Evolutionary conservation across 2,888 invertebrate genomes (phyloP).

Genomic region (Dexiosoma caninum): DNA sequence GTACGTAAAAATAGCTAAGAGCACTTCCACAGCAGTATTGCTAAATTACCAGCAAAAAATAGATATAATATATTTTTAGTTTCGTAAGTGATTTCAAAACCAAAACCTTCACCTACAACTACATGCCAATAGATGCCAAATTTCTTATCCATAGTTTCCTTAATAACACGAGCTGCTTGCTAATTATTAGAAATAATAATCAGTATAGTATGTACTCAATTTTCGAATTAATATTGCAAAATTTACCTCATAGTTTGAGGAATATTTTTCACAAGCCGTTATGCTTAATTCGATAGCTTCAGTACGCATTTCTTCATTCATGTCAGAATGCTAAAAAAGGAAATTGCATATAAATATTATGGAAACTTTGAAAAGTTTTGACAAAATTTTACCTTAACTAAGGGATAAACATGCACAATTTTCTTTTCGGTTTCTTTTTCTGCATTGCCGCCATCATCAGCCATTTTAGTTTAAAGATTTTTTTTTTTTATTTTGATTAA

Average conservation of each 20-base stretch:
- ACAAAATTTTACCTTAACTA: conserved; percentile 83
- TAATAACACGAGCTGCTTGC: conserved; percentile 94
- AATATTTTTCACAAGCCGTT: conserved; percentile 94
- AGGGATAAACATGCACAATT: conserved; percentile 88
- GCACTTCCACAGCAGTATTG: conserved; percentile 93
- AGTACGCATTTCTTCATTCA: conserved; percentile 94
- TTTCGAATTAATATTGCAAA: background rate
- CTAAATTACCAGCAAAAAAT: conserved; percentile 94
- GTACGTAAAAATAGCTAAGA: conserved; percentile 76
- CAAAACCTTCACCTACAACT: conserved; percentile 97
- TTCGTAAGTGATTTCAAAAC: conserved; percentile 95
- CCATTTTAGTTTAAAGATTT: conserved; percentile 68
- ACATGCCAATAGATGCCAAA: conserved; percentile 96
- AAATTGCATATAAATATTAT: background rate
- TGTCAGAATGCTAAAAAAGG: conserved; percentile 87
- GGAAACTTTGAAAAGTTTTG: too few species aligned
- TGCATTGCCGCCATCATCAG: conserved; percentile 74
- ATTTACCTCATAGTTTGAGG: conserved; percentile 88
- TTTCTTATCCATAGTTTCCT: conserved; percentile 96
- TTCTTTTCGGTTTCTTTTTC: conserved; percentile 80
- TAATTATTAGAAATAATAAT: conserved; percentile 72
- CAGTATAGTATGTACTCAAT: background rate
- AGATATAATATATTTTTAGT: conserved; percentile 91
- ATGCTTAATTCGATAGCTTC: conserved; percentile 95
- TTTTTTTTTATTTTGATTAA: background rate